Base-by-base conservation (phyloP, 1,140 invertebrate species). In the Drosophila lowei region DNA sequence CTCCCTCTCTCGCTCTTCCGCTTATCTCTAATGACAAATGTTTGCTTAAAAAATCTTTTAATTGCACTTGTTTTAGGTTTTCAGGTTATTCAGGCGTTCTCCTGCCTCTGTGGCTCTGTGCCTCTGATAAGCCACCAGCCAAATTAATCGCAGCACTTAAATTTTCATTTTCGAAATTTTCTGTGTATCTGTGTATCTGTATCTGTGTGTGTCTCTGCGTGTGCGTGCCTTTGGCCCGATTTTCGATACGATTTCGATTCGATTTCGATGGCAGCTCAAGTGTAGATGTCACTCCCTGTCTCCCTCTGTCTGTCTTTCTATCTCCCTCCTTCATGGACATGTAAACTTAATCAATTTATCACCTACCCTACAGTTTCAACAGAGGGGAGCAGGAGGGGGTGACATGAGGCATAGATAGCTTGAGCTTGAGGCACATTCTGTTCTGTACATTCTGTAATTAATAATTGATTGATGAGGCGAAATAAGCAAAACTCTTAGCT, bases 101-200 rank as follows among this genome's bases (percentile, higher is more conserved):
- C 54, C 50, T 43, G n/a, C 44, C 28, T 28, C 21, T 9, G 6
- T 25, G 16, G 38, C 47, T 18, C 72, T 88, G 6, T 25, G 16
- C 46, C 47, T 18, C 72, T 88, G 83, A 88, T 88, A 88, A 88
- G 83, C 83, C 83, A 88, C 83, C 88, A 88, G 83, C 83, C 83
- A 88, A 88, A 88, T 88, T 88, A 88, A 88, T 88, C 83, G 83
- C 72, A 83, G 83, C 84, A 88, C 83, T 88, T 88, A 88, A 88
- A 83, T 88, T 88, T 88, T 88, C 75, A 88, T 83, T 88, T 73
- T 88, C 34, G 56, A 86, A 86, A 72, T 73, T 63, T 63, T 66
- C 53, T 49, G 55, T 41, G 30, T 21, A 15, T 42, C 30, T 54
- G 18, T 60, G 62, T 52, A 8, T 62, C 57, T 66, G 47, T 9